Percentiles rank a stretch among this genome's conserved stretches.
These are phyloP conservation scores for Oostethus manadensis DNA, from an alignment of 2,113 vertebrate genomes.

Conservation along the genomic window DNA sequence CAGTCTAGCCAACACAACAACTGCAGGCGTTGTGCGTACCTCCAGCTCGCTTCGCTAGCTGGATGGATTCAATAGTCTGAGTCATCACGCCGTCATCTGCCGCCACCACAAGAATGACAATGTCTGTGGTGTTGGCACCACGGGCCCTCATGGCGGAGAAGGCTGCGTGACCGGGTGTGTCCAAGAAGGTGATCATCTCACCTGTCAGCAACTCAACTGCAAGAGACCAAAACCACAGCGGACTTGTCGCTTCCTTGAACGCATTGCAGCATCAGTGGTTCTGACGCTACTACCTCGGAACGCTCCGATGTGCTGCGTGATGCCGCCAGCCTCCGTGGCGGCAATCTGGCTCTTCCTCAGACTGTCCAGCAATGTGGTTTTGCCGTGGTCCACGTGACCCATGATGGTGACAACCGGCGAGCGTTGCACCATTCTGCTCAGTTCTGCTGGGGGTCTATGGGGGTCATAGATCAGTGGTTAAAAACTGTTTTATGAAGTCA, in stretches of 20 bases:
- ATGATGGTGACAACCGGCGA: constrained; percentile 92
- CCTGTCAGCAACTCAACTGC: constrained; percentile 87
- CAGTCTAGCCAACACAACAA: background rate
- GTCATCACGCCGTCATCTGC: constrained; percentile 97
- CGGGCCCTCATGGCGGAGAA: constrained; percentile 92
- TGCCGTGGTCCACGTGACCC: constrained; percentile 97
- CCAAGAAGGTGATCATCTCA: constrained; percentile 94
- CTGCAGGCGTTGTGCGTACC: constrained; percentile 58
- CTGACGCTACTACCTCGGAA: constrained; percentile 37
- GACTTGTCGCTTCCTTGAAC: background rate
- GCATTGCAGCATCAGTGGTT: too few relatives aligned
- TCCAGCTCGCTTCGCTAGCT: constrained; percentile 80
- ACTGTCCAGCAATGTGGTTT: constrained; percentile 91
- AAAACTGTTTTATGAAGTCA: too few relatives aligned
- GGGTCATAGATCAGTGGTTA: constrained; percentile 1
- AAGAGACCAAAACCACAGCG: background rate
- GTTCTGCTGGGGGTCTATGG: constrained; percentile 79
- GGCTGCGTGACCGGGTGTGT: constrained; percentile 94
- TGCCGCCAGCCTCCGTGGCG: constrained; percentile 70
- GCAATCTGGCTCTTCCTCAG: constrained; percentile 86
- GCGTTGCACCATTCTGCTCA: constrained; percentile 68
- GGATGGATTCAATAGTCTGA: constrained; percentile 91
- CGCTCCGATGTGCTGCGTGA: constrained; percentile 66
- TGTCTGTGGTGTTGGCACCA: constrained; percentile 86
- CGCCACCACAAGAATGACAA: constrained; percentile 88